Base-by-base conservation (phyloP, 2,797 vertebrate genomes). In the Pseudochaenichthys georgianus region DNA sequence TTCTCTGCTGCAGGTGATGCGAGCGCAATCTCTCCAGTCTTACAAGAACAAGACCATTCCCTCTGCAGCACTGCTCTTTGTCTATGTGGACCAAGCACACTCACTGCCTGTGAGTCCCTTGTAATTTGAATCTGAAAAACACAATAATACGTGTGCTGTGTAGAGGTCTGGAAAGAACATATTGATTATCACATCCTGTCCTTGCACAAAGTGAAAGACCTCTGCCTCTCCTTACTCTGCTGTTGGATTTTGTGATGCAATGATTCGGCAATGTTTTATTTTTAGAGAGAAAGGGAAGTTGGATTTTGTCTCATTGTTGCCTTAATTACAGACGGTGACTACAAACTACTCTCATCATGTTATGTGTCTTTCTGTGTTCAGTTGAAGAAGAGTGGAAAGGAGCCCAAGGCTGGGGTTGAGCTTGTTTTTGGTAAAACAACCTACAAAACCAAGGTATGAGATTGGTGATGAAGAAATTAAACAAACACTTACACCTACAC, bases 371-470 rank as follows among this genome's bases (percentile, higher is more conserved):
- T 70, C 8, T 87, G 45, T 75, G 19, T 87, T 43, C 75, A 98
- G 97, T 90, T 96, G 64, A 95, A 95, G 78, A 97, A 97, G 87
- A 96, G 95, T 51, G 94, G 95, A 62, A 97, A 97, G 81, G 95
- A 95, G 5, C 96, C 96, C 28, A 95, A 93, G 60, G 91, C 96
- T 64, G 96, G 89, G 0, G 94, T 91, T 9, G 95, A 94, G 80
- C 91, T 98, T 41, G 77, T 92, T 0, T 89, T 97, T 34, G 94
- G 94, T 13, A 93, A 93, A 16, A 83, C 77, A 50, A 89, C 93
- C 19, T 87, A 93, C 81, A 97, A 94, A 93, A 97, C 95, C 55
- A 96, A 97, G 96, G 97, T 94, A 74, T 64, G 71, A 70, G 15
- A 34, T 17, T 13, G 17, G 67, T 13, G 1, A 52, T 54, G 16